Evolutionary conservation across 2,888 invertebrate genomes (phyloP).

Genomic region (Microdon myrmicae): DNA sequence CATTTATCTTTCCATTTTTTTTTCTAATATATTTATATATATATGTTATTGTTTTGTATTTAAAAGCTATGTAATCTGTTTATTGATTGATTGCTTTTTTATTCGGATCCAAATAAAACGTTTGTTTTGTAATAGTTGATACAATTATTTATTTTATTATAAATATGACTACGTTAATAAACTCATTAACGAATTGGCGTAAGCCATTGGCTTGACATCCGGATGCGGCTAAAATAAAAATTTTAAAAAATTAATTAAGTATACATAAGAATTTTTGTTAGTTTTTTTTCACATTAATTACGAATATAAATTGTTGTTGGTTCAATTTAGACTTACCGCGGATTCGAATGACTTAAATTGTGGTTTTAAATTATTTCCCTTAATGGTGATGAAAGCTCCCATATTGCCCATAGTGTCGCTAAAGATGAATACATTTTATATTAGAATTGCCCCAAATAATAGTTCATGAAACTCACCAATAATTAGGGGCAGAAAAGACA

Average conservation of each 20-base stretch:
- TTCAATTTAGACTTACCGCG: constrained; percentile 77
- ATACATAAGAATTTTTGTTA: background rate
- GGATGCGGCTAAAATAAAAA: constrained; percentile 88
- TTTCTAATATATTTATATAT: constrained; percentile 12
- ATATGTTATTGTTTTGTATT: constrained; percentile 33
- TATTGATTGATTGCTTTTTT: constrained; percentile 49
- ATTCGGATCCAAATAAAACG: background rate
- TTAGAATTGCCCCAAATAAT: background rate
- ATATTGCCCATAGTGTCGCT: constrained; percentile 99
- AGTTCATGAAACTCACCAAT: constrained; percentile 76
- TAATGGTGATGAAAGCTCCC: constrained; percentile 96
- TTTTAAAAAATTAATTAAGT: too few species aligned
- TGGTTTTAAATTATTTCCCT: constrained; percentile 90
- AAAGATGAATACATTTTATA: constrained; percentile 60
- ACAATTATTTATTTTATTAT: constrained; percentile 40
- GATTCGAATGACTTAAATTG: constrained; percentile 92
- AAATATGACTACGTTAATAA: constrained; percentile 67
- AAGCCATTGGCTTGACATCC: constrained; percentile 96
- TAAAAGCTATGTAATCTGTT: constrained; percentile 38
- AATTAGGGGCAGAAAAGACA: constrained; percentile 99
- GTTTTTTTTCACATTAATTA: constrained; percentile 26
- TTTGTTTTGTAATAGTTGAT: constrained; percentile 7
- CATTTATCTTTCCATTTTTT: too few species aligned
- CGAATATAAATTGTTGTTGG: background rate
- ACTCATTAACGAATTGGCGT: constrained; percentile 87